These are phyloP conservation scores for Sander lucioperca DNA, from an alignment of 2,113 vertebrate genomes.

Conservation along the genomic window DNA sequence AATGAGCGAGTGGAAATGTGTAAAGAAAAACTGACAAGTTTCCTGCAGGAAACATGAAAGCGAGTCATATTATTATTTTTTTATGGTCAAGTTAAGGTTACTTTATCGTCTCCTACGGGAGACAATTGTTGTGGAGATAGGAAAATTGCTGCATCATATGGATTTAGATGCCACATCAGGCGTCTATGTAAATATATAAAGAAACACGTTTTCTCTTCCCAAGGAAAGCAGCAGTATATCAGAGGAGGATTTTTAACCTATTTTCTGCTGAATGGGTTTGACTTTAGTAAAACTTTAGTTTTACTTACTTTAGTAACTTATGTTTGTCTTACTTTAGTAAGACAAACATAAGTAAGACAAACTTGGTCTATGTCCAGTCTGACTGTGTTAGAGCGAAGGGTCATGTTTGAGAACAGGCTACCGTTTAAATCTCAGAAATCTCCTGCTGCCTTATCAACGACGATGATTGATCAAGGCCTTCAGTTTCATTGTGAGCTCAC, in stretches of 20 bases:
- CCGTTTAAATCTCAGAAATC: not conserved
- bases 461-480: slow-evolving; percentile 13
- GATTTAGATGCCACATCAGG: not conserved
- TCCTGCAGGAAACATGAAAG: slow-evolving; percentile 1
- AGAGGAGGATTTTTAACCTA: not conserved
- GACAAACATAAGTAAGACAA: too few species aligned
- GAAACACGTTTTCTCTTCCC: not conserved
- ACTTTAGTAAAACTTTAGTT: too few species aligned
- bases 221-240: not conserved
- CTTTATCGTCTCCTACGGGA: too few species aligned
- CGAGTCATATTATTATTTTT: slow-evolving; percentile 1
- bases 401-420: not conserved
- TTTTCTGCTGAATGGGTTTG: too few species aligned
- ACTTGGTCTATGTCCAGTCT: not conserved
- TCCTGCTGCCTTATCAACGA: not conserved
- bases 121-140: too few species aligned
- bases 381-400: not conserved
- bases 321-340: too few species aligned
- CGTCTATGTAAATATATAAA: not conserved
- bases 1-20: not conserved
- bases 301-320: too few species aligned
- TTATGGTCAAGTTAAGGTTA: too few species aligned
- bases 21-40: not conserved
- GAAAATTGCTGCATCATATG: not conserved
- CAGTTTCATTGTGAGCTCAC: not conserved